Base-by-base conservation (phyloP, 2,113 vertebrate species). In the Numida meleagris region DNA sequence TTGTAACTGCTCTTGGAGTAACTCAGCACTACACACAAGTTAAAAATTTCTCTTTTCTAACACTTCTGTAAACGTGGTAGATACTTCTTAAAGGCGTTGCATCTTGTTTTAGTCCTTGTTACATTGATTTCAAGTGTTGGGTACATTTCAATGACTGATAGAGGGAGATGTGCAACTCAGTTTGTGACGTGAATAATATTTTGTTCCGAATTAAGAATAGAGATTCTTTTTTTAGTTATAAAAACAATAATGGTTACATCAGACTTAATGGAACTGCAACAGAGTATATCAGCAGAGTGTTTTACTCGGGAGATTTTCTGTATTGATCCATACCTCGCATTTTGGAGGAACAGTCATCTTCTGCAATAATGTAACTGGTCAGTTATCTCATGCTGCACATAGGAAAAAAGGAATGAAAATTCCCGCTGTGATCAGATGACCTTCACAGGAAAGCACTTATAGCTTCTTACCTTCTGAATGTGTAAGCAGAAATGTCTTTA, bases 351-450 rank as follows among this genome's bases (percentile, higher is more conserved):
- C 45, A 42, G 55, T 55, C 38, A 13, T 77, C 43, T 38, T 45
- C 59, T 77, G 31, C 53, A 40, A 21, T 59, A 53, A 55, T 3
- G 2, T 36, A 79, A 31, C 16, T 67, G 86, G 48, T 51, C 68
- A 63, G 27, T 50, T 88, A 84, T 21, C n/a, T 85, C 63, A n/a
- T 36, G 83, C 77, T 76, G 40, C 82, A 24, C 25, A 8, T 86
- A 75, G 70, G 51, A 80, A 27, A 42, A 36, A 89, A 53, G 36
- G 92, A 77, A 53, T 40, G 42, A 75, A 79, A 87, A 38, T 43
- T 68, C 88, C 80, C 67, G 57, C 77, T 91, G 84, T 46, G 66
- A 63, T 65, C 78, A 51, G 85, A 62, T 70, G 66, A 68, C 66
- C 67, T 81, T 66, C 73, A 58, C 40, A 38, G 36, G 71, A 34